Evolutionary conservation across 2,113 vertebrate species (phyloP).

Genomic region (Bos javanicus): DNA sequence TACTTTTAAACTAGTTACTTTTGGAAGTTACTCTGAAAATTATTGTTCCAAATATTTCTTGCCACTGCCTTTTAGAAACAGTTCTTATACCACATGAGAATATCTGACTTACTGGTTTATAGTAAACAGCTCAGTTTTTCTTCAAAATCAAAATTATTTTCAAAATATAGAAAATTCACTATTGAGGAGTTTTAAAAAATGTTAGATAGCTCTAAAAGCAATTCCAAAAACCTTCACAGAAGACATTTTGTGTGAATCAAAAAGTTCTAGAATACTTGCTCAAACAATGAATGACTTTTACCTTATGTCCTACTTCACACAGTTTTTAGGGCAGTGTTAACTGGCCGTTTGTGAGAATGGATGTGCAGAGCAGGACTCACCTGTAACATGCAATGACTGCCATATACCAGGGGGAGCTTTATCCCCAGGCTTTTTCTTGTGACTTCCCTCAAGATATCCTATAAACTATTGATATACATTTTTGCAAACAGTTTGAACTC

Average conservation of each 20-base stretch:
- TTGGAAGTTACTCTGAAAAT: constrained; percentile 2
- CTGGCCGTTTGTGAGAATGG: neutral
- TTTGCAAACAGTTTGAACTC: neutral
- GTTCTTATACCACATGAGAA: neutral
- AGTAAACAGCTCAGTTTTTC: neutral
- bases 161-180: neutral
- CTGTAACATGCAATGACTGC: neutral
- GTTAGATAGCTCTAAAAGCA: neutral
- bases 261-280: neutral
- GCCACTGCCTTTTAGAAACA: neutral
- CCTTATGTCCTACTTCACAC: neutral
- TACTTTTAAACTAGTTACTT: neutral
- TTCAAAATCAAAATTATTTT: neutral
- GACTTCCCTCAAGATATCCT: neutral
- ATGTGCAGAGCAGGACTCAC: neutral
- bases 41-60: neutral
- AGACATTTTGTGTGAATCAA: neutral
- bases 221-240: neutral
- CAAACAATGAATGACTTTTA: neutral
- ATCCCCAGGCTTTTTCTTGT: neutral
- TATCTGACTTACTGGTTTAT: neutral
- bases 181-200: neutral
- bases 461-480: neutral
- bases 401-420: neutral
- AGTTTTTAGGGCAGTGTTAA: neutral